Conservation (phyloP, 92 coral and sea anemone genomes). For the Phenganax subtilis region DNA sequence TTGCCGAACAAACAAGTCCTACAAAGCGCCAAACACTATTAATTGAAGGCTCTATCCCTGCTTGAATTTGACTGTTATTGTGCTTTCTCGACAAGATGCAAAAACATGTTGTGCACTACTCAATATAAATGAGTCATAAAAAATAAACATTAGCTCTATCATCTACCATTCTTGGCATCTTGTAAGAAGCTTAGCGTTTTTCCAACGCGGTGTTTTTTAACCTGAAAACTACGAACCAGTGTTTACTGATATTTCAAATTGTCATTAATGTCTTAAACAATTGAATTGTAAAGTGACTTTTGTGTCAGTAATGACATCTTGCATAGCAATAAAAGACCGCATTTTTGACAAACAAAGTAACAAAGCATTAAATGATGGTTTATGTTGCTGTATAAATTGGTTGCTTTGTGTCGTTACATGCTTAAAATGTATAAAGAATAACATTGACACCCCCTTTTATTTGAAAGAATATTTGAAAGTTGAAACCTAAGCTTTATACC, state of each 20-base stretch:
- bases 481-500: not conserved
- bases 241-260: not conserved
- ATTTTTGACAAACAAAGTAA: not conserved
- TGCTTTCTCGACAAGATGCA: not conserved
- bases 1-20: not conserved
- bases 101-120: not conserved
- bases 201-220: not conserved
- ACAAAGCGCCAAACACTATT: not conserved
- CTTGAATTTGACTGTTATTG: slow-evolving; percentile 3
- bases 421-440: not conserved
- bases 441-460: slow-evolving; percentile 1
- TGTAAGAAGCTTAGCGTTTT: not conserved
- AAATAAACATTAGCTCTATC: not conserved
- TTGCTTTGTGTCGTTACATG: not conserved
- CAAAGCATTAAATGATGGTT: not conserved
- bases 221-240: not conserved
- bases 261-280: not conserved
- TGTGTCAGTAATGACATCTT: not conserved
- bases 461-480: not conserved
- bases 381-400: not conserved
- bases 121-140: not conserved
- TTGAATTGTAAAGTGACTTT: not conserved
- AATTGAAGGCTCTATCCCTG: not conserved
- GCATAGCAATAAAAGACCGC: not conserved
- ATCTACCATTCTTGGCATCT: not conserved